Percentiles rank a stretch among this genome's conserved stretches.
Conservation (phyloP, 2,113 vertebrate genomes). For the Rana temporaria region DNA sequence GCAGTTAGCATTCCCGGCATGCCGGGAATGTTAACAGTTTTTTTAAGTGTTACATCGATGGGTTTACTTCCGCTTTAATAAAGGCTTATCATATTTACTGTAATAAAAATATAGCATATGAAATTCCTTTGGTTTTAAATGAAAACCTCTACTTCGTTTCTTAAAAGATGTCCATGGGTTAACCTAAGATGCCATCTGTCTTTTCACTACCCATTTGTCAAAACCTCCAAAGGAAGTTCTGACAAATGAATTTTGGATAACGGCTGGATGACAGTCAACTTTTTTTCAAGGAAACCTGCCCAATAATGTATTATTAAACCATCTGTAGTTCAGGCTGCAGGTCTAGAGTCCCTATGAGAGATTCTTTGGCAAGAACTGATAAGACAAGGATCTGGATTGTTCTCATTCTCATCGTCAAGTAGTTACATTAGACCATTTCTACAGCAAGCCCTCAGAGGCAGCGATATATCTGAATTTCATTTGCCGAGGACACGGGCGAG, state of each 20-base stretch:
- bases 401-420: conserved; percentile 53
- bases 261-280: conserved; percentile 54
- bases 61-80: too few species aligned
- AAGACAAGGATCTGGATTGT: conserved; percentile 60
- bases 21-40: too few species aligned
- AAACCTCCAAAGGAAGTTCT: conserved; percentile 42
- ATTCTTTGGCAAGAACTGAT: conserved; percentile 59
- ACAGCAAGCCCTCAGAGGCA: conserved; percentile 52
- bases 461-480: conserved; percentile 36
- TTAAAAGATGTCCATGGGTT: not conserved
- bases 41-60: too few species aligned
- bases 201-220: conserved; percentile 60
- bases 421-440: conserved; percentile 63
- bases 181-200: not conserved
- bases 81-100: too few species aligned
- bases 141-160: too few species aligned
- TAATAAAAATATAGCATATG: too few species aligned
- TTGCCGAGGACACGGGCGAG: conserved; percentile 11
- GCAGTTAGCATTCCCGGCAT: too few species aligned
- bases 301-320: conserved; percentile 53
- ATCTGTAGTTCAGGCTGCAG: conserved; percentile 58
- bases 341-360: conserved; percentile 55
- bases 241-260: conserved; percentile 47
- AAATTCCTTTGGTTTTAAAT: too few species aligned
- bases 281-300: conserved; percentile 44